phyloP scores from a whole-genome alignment of 2,888 invertebrate genomes.

The Drosophila conformis region DNA sequence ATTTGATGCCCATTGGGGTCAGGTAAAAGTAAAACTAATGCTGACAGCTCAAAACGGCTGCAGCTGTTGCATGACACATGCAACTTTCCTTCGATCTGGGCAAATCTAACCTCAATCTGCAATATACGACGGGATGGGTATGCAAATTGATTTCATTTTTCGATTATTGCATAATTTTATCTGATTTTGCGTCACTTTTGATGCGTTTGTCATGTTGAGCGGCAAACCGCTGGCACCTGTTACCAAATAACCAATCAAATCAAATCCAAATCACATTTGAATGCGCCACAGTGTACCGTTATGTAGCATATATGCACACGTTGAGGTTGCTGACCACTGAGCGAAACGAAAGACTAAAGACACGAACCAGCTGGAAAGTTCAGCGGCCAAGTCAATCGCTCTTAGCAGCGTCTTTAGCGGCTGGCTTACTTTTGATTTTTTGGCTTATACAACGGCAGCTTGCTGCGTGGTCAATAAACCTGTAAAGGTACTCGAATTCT shows the following conservation, averaged over 20 bases:
- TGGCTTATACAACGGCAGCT: constrained; percentile 10
- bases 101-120: constrained; percentile 7
- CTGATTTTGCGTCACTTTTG: constrained; percentile 45
- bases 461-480: constrained; percentile 67
- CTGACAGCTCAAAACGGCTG: constrained; percentile 19
- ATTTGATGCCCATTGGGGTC: constrained; percentile 61
- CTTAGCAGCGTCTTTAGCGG: constrained; percentile 12
- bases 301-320: constrained; percentile 11
- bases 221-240: constrained; percentile 44
- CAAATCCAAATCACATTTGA: constrained; percentile 45
- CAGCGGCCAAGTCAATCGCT: constrained; percentile 22
- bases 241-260: constrained; percentile 58
- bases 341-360: constrained; percentile 71
- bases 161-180: constrained; percentile 60
- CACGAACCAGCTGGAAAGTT: constrained; percentile 70
- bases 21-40: constrained; percentile 65
- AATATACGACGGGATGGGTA: background rate
- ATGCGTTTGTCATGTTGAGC: constrained; percentile 36
- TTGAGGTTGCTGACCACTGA: constrained; percentile 56
- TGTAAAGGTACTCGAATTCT: constrained; percentile 61
- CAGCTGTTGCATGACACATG: constrained; percentile 24
- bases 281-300: constrained; percentile 56
- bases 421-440: constrained; percentile 33
- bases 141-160: constrained; percentile 21
- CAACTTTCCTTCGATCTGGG: constrained; percentile 40